These are phyloP conservation scores for Globodera rostochiensis DNA, from an alignment of 1,140 invertebrate genomes.

Conservation along the genomic window DNA sequence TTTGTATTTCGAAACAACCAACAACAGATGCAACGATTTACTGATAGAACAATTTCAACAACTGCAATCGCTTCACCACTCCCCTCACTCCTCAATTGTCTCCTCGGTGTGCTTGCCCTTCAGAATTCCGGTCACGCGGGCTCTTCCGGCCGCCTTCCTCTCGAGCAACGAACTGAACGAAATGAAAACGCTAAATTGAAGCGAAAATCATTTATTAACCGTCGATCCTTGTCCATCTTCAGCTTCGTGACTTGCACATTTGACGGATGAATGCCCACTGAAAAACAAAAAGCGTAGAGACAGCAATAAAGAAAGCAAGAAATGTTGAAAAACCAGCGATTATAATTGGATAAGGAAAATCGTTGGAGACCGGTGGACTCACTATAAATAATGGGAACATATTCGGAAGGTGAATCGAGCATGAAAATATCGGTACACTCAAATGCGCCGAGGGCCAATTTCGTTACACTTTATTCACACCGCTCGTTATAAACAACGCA, in stretches of 20 bases:
- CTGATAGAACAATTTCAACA: constrained; percentile 17
- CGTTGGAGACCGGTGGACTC: too few relatives aligned
- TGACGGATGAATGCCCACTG: constrained; percentile 70
- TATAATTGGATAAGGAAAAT: too few relatives aligned
- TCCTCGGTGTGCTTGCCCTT: constrained; percentile 99
- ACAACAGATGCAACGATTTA: neutral
- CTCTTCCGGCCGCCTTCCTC: constrained; percentile 86
- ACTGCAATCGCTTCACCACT: neutral
- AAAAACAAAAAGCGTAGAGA: constrained; percentile 77
- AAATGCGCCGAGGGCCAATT: too few relatives aligned
- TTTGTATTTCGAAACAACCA: constrained; percentile 1
- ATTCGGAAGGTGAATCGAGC: too few relatives aligned
- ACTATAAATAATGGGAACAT: too few relatives aligned
- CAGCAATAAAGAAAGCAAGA: constrained; percentile 73
- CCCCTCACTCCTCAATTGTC: constrained; percentile 68
- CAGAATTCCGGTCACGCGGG: constrained; percentile 87
- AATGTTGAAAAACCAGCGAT: too few relatives aligned
- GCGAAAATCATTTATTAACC: constrained; percentile 65
- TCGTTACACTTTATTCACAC: too few relatives aligned
- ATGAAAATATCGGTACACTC: too few relatives aligned
- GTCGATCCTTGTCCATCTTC: constrained; percentile 98
- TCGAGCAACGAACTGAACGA: constrained; percentile 78
- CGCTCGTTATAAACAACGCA: too few relatives aligned
- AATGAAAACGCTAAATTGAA: neutral
- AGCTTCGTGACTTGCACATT: constrained; percentile 95